Evolutionary conservation across 2,797 vertebrate genomes (phyloP), one percentile per base, ranked within the genome.

Genomic region (Falco peregrinus): DNA sequence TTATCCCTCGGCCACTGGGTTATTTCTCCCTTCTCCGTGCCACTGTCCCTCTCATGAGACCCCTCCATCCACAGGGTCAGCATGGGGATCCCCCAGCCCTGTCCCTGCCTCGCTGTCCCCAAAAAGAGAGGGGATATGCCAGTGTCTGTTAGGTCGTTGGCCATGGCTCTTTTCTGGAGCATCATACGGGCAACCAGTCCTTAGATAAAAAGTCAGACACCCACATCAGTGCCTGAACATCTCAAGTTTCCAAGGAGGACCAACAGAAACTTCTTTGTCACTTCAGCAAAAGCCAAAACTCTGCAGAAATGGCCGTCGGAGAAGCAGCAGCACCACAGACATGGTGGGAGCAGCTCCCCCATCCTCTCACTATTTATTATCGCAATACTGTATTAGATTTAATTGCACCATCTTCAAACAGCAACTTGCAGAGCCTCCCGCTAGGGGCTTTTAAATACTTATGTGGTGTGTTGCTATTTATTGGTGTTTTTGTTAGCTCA

Each of bases 391-490:
- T 89, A 79, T 94, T 91, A 24, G 74, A 92, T 90, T 94, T 92
- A 90, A 96, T 95, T 92, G 93, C 84, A 74, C 81, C 50, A 3
- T 87, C 94, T 91, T 93, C 96, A 78, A 48, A 81, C 61, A 89
- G 84, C 89, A 93, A 70, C 89, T 87, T 25, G 22, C 90, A 75
- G 86, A 95, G 90, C 90, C 90, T 93, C 96, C 92, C 90, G 15
- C 96, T 76, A 70, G 89, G 90, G 91, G 89, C 95, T 89, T 90
- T 94, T 95, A 93, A 93, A 92, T 95, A 92, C 87, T 92, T 71
- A 15, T 7, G 80, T 75, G 92, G 56, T 73, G 67, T 76, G 80
- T 80, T 94, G 83, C 89, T 94, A 86, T 94, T 96, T 93, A 86
- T 92, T 75, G 90, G 70, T 93, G 87, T 85, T 95, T 96, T 93